Evolutionary conservation across 2,113 vertebrate genomes (phyloP), one percentile per base, ranked within the genome.

Genomic region (Hippocampus guttulatus): DNA sequence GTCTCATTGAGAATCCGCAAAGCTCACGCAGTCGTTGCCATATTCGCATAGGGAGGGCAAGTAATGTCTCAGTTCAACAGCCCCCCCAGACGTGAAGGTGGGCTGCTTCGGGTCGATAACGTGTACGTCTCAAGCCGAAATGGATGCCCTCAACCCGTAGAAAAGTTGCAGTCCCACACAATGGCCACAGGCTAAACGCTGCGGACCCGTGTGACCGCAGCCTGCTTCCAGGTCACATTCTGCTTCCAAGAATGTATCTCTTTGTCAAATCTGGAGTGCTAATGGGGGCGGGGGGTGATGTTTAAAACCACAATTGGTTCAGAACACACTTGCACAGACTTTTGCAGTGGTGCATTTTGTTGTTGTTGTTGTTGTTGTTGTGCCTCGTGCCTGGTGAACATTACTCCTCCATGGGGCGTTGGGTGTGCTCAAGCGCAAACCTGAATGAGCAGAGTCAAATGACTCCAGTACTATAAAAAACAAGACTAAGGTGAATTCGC

Each of bases 1-100:
- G 80, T 79, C 71, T 77, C 45, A 69, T 51, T 68, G 76, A 79
- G 73, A 65, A 55, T 65, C 62, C n/a, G 40, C 57, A 66, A 21
- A 73, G 63, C 60, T 25, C 18, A n/a, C 70, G 60, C 61, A 41
- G 54, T 51, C 15, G 0, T 68, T 69, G 49, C 66, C 57, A 38
- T 64, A 55, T 71, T 23, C 68, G 54, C 70, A 81, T 54, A 73
- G 68, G 12, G 52, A 6, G 12, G 77, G 64, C 64, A 45, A 75
- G 71, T 47, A 61, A 79, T 76, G 55, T 77, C 68, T 75, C 38
- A 45, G 43, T 73, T 54, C 1, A 30, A 9, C 49, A 38, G 33
- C 33, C 33, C 65, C 33, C 65, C 18, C 12, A 41, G 60, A 68
- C 1, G 12, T 60, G 64, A 74, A 76, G 62, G 64, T 40, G 43